A percentile compares a stretch with the other conserved stretches of the same genome.
Conservation (phyloP, 2,113 vertebrate species). For the Hirundichthys speculiger region DNA sequence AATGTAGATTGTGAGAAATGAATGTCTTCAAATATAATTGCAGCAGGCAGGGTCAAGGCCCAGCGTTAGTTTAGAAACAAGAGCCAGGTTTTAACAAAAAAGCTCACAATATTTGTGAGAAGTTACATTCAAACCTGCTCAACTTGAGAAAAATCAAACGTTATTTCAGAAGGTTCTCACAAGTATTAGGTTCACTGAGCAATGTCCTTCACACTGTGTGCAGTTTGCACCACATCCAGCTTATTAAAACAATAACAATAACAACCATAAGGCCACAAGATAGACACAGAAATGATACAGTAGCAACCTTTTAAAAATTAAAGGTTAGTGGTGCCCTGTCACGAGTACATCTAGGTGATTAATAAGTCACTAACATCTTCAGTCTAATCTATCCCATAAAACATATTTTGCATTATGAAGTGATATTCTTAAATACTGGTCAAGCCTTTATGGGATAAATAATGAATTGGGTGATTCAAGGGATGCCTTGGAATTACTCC, state of each 20-base stretch:
- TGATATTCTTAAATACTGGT: constrained; percentile 74
- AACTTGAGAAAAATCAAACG: constrained; percentile 24
- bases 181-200: constrained; percentile 1
- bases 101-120: constrained; percentile 53
- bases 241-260: constrained; percentile 31
- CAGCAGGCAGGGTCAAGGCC: constrained; percentile 54
- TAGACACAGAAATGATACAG: constrained; percentile 10
- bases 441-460: constrained; percentile 67
- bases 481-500: constrained; percentile 74
- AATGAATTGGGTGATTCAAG: constrained; percentile 71
- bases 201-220: neutral
- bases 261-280: constrained; percentile 9
- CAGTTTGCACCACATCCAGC: neutral
- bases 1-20: constrained; percentile 19
- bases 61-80: constrained; percentile 56
- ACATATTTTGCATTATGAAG: constrained; percentile 72
- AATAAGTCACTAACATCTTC: constrained; percentile 65
- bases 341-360: constrained; percentile 50
- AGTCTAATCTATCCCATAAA: constrained; percentile 74
- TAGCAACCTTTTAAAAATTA: constrained; percentile 53
- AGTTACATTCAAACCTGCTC: constrained; percentile 28
- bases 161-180: constrained; percentile 14
- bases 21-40: constrained; percentile 60
- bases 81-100: constrained; percentile 42
- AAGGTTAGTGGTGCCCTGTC: constrained; percentile 44